Base-by-base conservation (phyloP, 1,140 invertebrate species). In the Saxidomus purpurata region DNA sequence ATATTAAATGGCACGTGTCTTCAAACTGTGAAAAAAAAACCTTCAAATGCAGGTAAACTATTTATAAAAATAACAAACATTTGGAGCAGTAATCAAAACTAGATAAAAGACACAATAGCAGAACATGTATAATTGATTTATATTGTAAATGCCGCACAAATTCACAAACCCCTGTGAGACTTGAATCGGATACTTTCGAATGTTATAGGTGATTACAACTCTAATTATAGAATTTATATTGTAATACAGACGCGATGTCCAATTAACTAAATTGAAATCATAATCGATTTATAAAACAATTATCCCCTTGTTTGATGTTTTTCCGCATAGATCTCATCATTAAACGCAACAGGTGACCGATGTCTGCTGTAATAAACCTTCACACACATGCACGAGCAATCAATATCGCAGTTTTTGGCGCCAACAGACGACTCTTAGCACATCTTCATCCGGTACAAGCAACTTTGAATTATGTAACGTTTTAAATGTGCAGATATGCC, bases 181-280 rank as follows among this genome's bases (percentile, higher is more conserved):
- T 25, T 11, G 19, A 59, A n/a, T n/a, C n/a, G n/a, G n/a, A n/a
- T n/a, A n/a, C n/a, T n/a, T n/a, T n/a, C n/a, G n/a, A 59, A 59
- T 59, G 19, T n/a, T 59, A n/a, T 19, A 59, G 8, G 52, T n/a
- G 52, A 15, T 19, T n/a, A 55, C 52, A 8, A 2, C 8, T 15
- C 52, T 55, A 13, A 55, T 55, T 55, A 22, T 55, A 55, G 59
- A 63, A 25, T 63, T 25, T 63, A 63, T 63, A 28, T 63, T 4
- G 25, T 63, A n/a, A 28, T 13, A 22, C 22, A 55, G 52, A 55
- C 52, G 52, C 4, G 52, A 55, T 13, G 59, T 63, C 15, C 25
- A 63, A 63, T 63, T 63, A 63, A 63, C 59, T 25, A 63, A 63
- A 63, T 63, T 63, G 59, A 63, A 63, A 63, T 63, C 25, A 63